Conservation (phyloP, 2,797 vertebrate genomes). For the Bradypus variegatus region DNA sequence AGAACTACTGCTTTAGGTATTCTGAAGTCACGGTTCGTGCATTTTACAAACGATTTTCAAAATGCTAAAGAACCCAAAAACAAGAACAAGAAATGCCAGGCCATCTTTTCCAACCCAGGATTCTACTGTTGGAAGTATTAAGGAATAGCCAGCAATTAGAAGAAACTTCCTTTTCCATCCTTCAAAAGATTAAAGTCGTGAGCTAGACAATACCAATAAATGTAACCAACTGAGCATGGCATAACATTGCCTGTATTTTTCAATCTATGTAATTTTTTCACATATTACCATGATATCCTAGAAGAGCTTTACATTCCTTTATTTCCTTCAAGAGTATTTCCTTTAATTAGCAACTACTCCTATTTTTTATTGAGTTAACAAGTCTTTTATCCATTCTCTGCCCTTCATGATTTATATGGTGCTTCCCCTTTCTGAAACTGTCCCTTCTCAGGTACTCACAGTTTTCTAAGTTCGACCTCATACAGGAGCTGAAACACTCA, state of each 20-base stretch:
- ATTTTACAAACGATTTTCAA: neutral
- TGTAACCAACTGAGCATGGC: neutral
- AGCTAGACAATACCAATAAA: neutral
- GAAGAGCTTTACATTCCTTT: neutral
- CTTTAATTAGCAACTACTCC: neutral
- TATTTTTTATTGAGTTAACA: neutral
- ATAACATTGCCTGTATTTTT: neutral
- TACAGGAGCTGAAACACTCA: neutral
- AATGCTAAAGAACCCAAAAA: neutral
- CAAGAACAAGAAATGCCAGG: neutral
- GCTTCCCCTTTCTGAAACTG: neutral
- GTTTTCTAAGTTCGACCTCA: neutral
- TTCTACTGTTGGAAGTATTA: neutral
- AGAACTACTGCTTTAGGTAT: neutral
- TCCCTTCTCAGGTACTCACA: neutral
- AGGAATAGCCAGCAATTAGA: neutral
- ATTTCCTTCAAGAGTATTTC: neutral
- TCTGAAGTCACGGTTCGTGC: neutral
- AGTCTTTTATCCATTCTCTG: neutral
- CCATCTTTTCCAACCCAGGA: neutral
- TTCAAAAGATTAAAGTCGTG: neutral
- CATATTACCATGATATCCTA: neutral
- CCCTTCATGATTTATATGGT: neutral
- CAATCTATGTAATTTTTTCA: neutral
- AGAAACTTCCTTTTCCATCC: neutral